A percentile compares a stretch with the other conserved stretches of the same genome.
phyloP scores from a whole-genome alignment of 1,140 invertebrate species.

The Aradophagus sp. region DNA sequence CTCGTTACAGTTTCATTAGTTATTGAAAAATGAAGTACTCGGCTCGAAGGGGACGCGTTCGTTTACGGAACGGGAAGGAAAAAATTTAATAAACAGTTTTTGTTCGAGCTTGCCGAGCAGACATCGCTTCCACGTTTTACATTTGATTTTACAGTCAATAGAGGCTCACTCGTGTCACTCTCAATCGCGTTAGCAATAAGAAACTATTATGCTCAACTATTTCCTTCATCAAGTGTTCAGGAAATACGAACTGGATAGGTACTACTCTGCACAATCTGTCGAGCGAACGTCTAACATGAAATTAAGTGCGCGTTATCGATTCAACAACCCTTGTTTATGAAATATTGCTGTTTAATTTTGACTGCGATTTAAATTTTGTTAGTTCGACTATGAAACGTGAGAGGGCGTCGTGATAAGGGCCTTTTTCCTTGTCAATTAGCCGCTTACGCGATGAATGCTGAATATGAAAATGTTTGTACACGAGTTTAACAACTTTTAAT shows the following conservation, averaged over 20 bases:
- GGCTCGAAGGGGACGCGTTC: too few species aligned
- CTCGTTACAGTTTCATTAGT: too few species aligned
- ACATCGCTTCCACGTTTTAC: too few species aligned
- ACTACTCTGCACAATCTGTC: constrained; percentile 20
- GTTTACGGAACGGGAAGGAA: too few species aligned
- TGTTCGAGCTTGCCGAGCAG: too few species aligned
- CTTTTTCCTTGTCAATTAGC: too few species aligned
- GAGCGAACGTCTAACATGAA: constrained; percentile 25
- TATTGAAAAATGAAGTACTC: too few species aligned
- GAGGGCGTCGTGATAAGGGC: not conserved
- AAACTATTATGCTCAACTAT: constrained; percentile 54
- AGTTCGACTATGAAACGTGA: not conserved
- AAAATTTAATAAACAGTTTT: too few species aligned
- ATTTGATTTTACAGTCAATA: not conserved
- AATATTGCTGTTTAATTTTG: constrained; percentile 8
- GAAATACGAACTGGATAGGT: constrained; percentile 51
- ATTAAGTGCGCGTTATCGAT: constrained; percentile 20
- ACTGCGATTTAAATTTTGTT: not conserved
- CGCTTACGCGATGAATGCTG: not conserved
- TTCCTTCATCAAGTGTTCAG: constrained; percentile 52
- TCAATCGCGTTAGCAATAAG: constrained; percentile 50
- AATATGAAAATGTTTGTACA: constrained; percentile 6
- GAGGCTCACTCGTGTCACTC: constrained; percentile 33
- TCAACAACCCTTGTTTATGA: constrained; percentile 17
- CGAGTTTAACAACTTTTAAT: constrained; percentile 11